Conservation (phyloP, 2,113 vertebrate species). For the Oostethus manadensis region DNA sequence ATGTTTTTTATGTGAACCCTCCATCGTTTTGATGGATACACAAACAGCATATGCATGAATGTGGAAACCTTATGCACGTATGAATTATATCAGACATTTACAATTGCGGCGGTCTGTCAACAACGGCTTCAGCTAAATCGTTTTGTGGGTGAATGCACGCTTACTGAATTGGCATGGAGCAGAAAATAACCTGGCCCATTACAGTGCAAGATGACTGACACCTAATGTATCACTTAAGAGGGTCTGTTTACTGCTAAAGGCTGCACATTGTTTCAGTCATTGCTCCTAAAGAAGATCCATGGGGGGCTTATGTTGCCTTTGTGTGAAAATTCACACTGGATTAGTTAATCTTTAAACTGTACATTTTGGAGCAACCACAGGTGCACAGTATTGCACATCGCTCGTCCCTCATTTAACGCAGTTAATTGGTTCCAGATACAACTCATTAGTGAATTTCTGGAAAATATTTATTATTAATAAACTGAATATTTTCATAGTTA, state of each 20-base stretch:
- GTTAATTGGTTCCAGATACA: too few relatives aligned
- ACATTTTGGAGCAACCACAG: conserved; percentile 8
- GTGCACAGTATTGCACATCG: too few relatives aligned
- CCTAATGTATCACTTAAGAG: conserved; percentile 30
- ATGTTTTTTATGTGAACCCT: conserved; percentile 25
- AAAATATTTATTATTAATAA: too few relatives aligned
- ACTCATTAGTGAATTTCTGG: too few relatives aligned
- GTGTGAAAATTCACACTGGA: conserved; percentile 17
- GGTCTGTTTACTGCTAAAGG: conserved; percentile 21
- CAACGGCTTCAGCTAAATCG: conserved; percentile 16
- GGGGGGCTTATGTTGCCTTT: conserved; percentile 16
- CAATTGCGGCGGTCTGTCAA: conserved; percentile 13
- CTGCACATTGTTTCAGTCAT: conserved; percentile 12
- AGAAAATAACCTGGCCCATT: conserved; percentile 40
- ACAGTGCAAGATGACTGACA: conserved; percentile 34
- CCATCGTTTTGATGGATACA: conserved; percentile 33
- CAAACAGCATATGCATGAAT: conserved; percentile 9
- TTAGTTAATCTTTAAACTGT: conserved; percentile 12
- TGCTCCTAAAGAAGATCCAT: conserved; percentile 3
- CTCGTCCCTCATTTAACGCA: too few relatives aligned
- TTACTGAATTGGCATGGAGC: conserved; percentile 30
- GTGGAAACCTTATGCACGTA: conserved; percentile 8
- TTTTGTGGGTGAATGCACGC: conserved; percentile 23
- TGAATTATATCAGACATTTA: conserved; percentile 17
- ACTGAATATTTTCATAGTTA: too few relatives aligned